Evolutionary conservation across 2,888 invertebrate genomes (phyloP), one percentile per base, ranked within the genome.

Genomic region (Drosophila quinaria): DNA sequence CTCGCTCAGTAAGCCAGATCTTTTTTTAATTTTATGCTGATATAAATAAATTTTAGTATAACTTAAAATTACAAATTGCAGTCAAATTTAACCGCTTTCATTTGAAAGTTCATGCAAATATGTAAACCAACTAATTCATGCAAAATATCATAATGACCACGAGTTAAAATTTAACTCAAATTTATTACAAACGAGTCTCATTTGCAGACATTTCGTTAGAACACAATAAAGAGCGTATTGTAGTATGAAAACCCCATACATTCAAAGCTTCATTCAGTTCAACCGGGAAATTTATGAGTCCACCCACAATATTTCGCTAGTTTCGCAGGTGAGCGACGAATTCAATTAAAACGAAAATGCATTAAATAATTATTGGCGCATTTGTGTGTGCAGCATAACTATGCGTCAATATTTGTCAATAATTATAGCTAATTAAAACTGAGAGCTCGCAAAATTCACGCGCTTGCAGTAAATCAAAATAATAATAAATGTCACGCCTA

Each of bases 321-420:
- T 68, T 63, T 63, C 60, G 51, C 70, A 46, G 59, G 46, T 63
- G 52, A 42, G 49, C 42, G 55, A 52, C 50, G 49, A 77, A 79
- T 79, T 77, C 62, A 85, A 86, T 88, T 85, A 74, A 70, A 68
- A 56, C 46, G 42, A 37, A 82, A 82, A 72, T 63, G 68, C 71
- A 74, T 80, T 80, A 66, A 67, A 67, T 64, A 74, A 74, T 56
- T 63, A 74, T 61, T 52, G 47, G 4, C 4, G 19, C 19, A 37
- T 13, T 37, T 39, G 63, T 42, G 49, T 49, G 54, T 50, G 51
- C 1, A 17, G 15, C 39, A 17, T 39, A 39, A 11, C 31, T n/a
- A 17, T 41, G 31, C 35, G 59, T 69, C 65, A 58, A 67, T 66
- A 70, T 71, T 52, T 64, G 52, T 63, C 62, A 69, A 76, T 58